Evolutionary conservation across 1,140 invertebrate species (phyloP).

Genomic region (Cardiocondyla obscurior): DNA sequence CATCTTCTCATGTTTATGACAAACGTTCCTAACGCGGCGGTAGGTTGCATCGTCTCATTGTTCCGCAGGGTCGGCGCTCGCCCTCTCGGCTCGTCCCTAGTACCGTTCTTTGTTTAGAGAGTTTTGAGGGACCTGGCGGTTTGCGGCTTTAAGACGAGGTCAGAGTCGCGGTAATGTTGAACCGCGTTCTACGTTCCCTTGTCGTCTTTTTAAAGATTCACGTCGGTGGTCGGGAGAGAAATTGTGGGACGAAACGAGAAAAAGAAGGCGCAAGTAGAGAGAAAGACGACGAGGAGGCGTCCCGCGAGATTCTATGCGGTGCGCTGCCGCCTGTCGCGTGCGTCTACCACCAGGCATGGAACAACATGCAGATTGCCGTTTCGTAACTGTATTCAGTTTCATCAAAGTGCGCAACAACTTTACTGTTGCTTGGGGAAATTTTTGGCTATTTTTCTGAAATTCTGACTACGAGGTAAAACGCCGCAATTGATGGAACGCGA

Average conservation of each 20-base stretch:
- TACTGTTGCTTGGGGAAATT: background rate
- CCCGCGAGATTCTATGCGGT: background rate
- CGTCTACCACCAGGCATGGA: background rate
- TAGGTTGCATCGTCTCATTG: conserved; percentile 34
- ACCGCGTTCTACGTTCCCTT: background rate
- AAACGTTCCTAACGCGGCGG: conserved; percentile 1
- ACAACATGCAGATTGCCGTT: background rate
- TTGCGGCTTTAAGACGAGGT: conserved; percentile 41
- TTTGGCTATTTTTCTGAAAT: background rate
- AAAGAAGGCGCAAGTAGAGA: background rate
- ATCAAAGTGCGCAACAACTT: background rate
- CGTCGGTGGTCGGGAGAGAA: background rate
- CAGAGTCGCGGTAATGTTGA: conserved; percentile 7
- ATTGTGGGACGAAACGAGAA: background rate
- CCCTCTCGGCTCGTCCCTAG: background rate
- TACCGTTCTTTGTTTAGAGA: conserved; percentile 16
- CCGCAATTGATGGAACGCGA: background rate
- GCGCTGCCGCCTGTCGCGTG: background rate
- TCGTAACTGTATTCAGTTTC: background rate
- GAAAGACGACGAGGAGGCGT: background rate
- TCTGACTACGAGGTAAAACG: background rate
- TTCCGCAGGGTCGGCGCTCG: conserved; percentile 5
- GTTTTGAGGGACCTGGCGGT: conserved; percentile 8
- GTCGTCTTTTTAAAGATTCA: conserved; percentile 42
- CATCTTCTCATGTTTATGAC: conserved; percentile 17